Evolutionary conservation across 2,797 vertebrate genomes (phyloP), one percentile per base, ranked within the genome.

Genomic region (Sebastes reedi): DNA sequence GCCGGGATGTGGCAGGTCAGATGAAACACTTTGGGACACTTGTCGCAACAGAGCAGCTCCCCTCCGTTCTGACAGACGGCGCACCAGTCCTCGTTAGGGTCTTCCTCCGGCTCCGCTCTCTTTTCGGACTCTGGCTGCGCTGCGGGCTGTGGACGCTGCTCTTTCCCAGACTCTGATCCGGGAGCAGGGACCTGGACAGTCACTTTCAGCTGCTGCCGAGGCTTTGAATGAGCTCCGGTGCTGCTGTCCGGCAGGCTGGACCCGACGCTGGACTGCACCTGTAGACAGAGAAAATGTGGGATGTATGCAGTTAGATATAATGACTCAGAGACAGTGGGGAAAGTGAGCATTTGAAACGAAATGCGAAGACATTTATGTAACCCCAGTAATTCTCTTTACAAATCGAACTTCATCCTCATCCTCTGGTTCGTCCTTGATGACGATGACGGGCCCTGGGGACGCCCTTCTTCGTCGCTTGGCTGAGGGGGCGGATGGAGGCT

Each of bases 41-140:
- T 97, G 89, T 99, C 99, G 74, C 99, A 99, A 77, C 99, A 99
- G 67, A 99, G 92, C 85, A 99, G 91, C 56, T 99, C 98, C 42
- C 99, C 99, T 62, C 99, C 99, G 1, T 99, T 99, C 90, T 99
- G 97, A 88, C 99, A 99, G 65, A 99, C 99, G 0, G 99, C 99
- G 20, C 99, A 99, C 95, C 98, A 99, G 91, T 99, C 99, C 81
- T 99, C 99, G 1, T 99, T 99, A 1, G 96, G 96, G 78, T 96
- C 96, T 2, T 96, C 96, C n/a, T 95, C 95, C 0, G 91, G 90
- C 77, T 91, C 91, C 0, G 79, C 58, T 14, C 78, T 91, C 88
- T 94, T 94, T n/a, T 92, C 92, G 0, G 93, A 70, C 64, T 75
- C 81, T 0, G 84, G 82, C 74, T 90, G 78, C 0, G 20, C 65